Evolutionary conservation across 2,888 invertebrate genomes (phyloP).

Genomic region (Pollenia labialis): DNA sequence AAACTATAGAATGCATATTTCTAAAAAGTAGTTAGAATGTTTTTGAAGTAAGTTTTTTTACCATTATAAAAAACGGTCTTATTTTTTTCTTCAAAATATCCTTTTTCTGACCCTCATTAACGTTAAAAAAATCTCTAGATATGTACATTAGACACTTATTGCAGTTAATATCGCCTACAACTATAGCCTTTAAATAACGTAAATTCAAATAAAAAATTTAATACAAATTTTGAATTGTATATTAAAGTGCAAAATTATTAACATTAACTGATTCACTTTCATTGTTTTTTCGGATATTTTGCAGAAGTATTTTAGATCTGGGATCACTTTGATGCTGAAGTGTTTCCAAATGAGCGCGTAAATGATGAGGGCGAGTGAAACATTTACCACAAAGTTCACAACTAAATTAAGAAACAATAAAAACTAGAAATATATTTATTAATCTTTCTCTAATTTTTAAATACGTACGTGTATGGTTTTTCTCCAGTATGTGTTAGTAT

Average conservation of each 20-base stretch:
- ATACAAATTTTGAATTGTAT: not conserved
- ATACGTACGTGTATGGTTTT: constrained; percentile 79
- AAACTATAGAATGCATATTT: no score
- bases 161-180: no score
- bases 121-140: no score
- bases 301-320: constrained; percentile 75
- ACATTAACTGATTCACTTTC: constrained; percentile 25
- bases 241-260: not conserved
- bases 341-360: constrained; percentile 82
- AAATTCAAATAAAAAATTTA: no score
- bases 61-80: no score
- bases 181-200: not conserved
- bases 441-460: not conserved
- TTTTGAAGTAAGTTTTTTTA: no score
- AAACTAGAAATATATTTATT: not conserved
- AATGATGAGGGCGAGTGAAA: constrained; percentile 82
- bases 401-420: constrained; percentile 69
- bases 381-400: constrained; percentile 82
- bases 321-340: constrained; percentile 82
- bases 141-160: no score
- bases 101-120: no score
- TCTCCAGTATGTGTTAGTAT: constrained; percentile 83
- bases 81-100: no score
- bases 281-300: constrained; percentile 74
- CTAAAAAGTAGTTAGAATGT: no score